These are phyloP conservation scores for Phoxinus phoxinus DNA, from an alignment of 2,113 vertebrate genomes.

Conservation along the genomic window DNA sequence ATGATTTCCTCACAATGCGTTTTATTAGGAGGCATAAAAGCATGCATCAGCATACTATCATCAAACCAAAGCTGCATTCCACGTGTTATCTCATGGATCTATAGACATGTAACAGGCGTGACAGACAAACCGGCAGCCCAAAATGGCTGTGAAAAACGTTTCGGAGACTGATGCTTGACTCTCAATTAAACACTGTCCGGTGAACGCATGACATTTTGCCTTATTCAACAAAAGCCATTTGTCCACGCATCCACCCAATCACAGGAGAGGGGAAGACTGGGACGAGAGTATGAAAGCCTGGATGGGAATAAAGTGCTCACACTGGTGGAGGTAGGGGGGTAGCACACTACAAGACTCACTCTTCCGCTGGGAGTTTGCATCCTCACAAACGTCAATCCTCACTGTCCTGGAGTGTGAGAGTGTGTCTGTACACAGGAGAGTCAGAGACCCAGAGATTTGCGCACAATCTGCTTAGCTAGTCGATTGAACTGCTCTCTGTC, in stretches of 20 bases:
- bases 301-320: constrained; percentile 48
- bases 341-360: constrained; percentile 25
- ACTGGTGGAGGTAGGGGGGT: constrained; percentile 34
- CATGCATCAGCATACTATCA: constrained; percentile 23
- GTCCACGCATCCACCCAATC: constrained; percentile 11
- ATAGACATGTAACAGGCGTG: constrained; percentile 13
- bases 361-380: constrained; percentile 52
- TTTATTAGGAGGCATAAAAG: constrained; percentile 1
- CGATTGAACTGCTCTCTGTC: constrained; percentile 91
- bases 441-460: constrained; percentile 88
- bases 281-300: constrained; percentile 16
- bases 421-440: constrained; percentile 58
- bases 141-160: constrained; percentile 11
- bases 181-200: constrained; percentile 12
- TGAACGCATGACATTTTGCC: not conserved
- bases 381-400: constrained; percentile 16
- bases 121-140: not conserved
- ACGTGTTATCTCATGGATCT: not conserved
- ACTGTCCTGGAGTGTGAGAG: constrained; percentile 29
- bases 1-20: not conserved
- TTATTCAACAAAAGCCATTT: not conserved
- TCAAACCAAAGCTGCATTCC: constrained; percentile 29
- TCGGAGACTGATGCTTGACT: not conserved
- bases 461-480: constrained; percentile 91
- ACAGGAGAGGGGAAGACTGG: not conserved